Evolutionary conservation across 2,113 vertebrate genomes (phyloP).

Genomic region (Zosterops pallidus): DNA sequence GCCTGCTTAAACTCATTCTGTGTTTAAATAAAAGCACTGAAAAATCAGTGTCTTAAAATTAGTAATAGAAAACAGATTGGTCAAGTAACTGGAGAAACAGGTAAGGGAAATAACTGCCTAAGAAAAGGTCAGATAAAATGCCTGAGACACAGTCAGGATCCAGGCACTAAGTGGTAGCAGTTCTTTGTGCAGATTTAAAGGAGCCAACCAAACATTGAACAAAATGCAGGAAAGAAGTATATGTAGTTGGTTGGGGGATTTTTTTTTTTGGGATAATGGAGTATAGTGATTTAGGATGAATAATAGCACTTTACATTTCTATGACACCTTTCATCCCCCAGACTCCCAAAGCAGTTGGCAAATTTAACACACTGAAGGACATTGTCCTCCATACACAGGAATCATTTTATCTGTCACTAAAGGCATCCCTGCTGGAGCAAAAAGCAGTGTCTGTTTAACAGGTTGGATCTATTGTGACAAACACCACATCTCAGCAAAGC

Average conservation of each 20-base stretch:
- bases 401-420: neutral
- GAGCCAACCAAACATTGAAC: neutral
- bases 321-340: neutral
- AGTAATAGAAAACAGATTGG: neutral
- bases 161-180: too few relatives aligned
- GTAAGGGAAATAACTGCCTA: neutral
- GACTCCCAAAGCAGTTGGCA: neutral
- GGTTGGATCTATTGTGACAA: neutral
- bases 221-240: neutral
- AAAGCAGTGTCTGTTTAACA: neutral
- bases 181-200: neutral
- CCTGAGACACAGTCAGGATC: neutral
- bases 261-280: neutral
- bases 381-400: accelerated
- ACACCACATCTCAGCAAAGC: neutral
- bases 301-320: neutral
- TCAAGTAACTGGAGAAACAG: neutral
- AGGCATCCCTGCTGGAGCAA: neutral
- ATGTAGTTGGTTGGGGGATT: accelerated
- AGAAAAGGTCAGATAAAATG: neutral
- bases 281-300: neutral
- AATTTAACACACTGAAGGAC: neutral
- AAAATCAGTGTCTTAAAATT: neutral
- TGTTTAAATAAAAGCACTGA: neutral
- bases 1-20: neutral